Evolutionary conservation across 2,113 vertebrate species (phyloP), one percentile per base, ranked within the genome.

Genomic region (Cromileptes altivelis): DNA sequence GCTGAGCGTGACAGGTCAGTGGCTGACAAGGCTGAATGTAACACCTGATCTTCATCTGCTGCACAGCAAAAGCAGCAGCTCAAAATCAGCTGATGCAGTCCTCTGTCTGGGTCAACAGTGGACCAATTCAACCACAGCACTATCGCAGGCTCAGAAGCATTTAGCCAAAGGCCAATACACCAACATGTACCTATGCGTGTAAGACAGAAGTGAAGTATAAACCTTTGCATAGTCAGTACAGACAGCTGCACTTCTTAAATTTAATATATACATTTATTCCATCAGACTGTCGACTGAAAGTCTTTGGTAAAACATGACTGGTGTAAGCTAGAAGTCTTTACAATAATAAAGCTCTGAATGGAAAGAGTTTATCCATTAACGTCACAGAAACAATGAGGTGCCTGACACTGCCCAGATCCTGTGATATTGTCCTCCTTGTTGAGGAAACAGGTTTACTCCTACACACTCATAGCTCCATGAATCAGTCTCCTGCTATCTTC

Each of bases 1-100:
- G 37, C 42, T 47, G 21, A 47, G 42, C 3, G 2, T 72, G 73
- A 79, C 71, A 42, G 74, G 45, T 73, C 77, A 73, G 84, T 50
- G 55, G 82, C 78, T 90, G 82, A 90, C 49, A 15, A 52, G 45
- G 80, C 65, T 52, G 62, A 88, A 90, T 60, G 50, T 52, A 84
- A 89, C 75, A 89, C 78, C 80, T 71, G 70, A 84, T 72, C 82
- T 55, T 40, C 45, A 72, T 30, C 70, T 78, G 89, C 50, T 25
- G 42, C 33, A 40, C 68, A 63, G 33, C 27, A 9, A 73, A 61
- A 82, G 50, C 50, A 60, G 78, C 73, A 68, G 25, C 17, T 50
- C 23, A 45, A 42, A 11, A 27, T 30, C 58, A 76, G 50, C 52
- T n/a, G 56, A 60, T 81, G 45, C 47, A 52, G 42, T 62, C 17